A percentile compares a stretch with the other conserved stretches of the same genome.
Conservation (phyloP, 2,113 vertebrate species). For the Lichenostomus cassidix region DNA sequence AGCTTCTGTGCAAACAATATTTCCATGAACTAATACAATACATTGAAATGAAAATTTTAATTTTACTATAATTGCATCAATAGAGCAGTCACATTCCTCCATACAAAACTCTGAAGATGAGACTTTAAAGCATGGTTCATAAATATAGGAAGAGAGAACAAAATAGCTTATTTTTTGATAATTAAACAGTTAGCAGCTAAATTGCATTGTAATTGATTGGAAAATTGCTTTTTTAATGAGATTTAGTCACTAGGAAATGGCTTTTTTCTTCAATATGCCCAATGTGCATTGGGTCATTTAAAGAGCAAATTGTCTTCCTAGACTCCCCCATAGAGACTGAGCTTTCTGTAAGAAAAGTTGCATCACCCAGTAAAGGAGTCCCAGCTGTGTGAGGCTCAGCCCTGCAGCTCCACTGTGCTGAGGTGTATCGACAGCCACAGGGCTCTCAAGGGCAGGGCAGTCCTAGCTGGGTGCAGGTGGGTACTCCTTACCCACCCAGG, state of each 20-base stretch:
- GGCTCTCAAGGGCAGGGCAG: not conserved
- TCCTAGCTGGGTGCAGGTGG: not conserved
- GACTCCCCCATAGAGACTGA: not conserved
- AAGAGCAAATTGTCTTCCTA: conserved; percentile 57
- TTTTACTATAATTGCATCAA: conserved; percentile 13
- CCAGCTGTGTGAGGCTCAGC: not conserved
- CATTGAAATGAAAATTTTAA: conserved; percentile 34
- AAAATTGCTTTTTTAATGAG: conserved; percentile 82
- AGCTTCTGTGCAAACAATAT: not conserved
- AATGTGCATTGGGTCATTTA: conserved; percentile 60
- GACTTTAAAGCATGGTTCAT: conserved; percentile 6
- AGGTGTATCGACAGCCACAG: no score
- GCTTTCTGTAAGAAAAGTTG: not conserved
- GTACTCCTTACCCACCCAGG: not conserved
- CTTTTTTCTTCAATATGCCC: conserved; percentile 54
- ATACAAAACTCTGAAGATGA: not conserved
- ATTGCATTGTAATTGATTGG: conserved; percentile 78
- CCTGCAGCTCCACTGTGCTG: not conserved
- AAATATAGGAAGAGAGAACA: conserved; percentile 52
- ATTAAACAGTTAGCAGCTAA: conserved; percentile 78
- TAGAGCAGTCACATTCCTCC: not conserved
- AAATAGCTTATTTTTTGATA: conserved; percentile 66
- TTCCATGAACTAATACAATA: not conserved
- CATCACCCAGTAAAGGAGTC: not conserved
- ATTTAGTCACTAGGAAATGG: conserved; percentile 75